These are phyloP conservation scores for Callospermophilus lateralis DNA, from an alignment of 2,113 vertebrate species.

Conservation along the genomic window DNA sequence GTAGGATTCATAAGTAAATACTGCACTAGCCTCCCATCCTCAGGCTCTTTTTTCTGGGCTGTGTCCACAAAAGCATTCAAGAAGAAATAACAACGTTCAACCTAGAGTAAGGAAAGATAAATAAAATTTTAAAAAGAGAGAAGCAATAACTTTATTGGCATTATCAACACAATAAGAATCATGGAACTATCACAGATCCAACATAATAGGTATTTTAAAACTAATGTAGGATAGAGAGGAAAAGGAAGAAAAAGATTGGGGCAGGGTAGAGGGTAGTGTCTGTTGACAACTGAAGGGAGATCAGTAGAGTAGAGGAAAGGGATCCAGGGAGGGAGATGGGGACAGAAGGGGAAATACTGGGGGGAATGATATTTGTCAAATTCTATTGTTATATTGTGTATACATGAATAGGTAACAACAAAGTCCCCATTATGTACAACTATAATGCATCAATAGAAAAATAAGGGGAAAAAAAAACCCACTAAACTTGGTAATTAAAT, in stretches of 20 bases:
- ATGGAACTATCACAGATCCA: not conserved
- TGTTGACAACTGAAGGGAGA: too few relatives aligned
- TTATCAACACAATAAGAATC: not conserved
- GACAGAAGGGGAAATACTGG: too few relatives aligned
- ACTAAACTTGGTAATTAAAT: not conserved
- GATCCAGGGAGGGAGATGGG: too few relatives aligned
- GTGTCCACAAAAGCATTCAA: conserved; percentile 96
- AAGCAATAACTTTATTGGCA: not conserved
- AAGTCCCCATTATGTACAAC: too few relatives aligned
- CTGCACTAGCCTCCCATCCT: conserved; percentile 96
- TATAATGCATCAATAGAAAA: too few relatives aligned
- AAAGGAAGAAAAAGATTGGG: too few relatives aligned
- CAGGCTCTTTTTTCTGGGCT: conserved; percentile 94
- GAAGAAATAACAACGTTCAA: conserved; percentile 97
- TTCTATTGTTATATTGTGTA: too few relatives aligned
- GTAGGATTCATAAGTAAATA: conserved; percentile 96
- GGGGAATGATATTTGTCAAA: too few relatives aligned
- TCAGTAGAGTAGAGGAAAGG: too few relatives aligned
- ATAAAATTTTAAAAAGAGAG: conserved; percentile 44
- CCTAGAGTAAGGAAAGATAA: conserved; percentile 85
- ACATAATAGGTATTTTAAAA: not conserved
- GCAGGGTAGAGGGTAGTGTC: too few relatives aligned
- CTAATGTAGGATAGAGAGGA: not conserved
- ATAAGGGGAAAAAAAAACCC: too few relatives aligned
- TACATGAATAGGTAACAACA: too few relatives aligned